Evolutionary conservation across 1,140 invertebrate species (phyloP).

Genomic region (Theocolax elegans): DNA sequence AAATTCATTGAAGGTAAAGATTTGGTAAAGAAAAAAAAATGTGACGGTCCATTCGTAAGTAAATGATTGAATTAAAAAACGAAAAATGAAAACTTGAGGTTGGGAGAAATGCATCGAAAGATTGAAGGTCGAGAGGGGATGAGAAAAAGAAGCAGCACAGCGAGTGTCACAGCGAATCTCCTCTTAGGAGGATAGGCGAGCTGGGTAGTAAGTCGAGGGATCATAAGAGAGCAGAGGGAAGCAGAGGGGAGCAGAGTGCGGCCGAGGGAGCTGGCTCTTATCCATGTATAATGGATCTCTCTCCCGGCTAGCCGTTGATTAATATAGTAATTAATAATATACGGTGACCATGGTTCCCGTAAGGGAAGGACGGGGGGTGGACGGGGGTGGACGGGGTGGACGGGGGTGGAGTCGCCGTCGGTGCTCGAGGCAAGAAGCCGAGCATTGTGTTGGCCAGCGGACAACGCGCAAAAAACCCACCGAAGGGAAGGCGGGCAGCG

Average conservation of each 20-base stretch:
- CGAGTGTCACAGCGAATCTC: slow-evolving; percentile 12
- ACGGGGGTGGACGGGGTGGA: too few relatives aligned
- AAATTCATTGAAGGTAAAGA: too few relatives aligned
- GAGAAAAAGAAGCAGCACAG: not conserved
- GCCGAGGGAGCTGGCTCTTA: too few relatives aligned
- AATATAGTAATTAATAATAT: slow-evolving; percentile 69
- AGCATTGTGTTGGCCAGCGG: not conserved
- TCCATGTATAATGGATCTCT: slow-evolving; percentile 65
- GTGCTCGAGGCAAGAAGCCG: slow-evolving; percentile 10
- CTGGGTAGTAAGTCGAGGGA: not conserved
- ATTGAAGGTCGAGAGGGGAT: too few relatives aligned
- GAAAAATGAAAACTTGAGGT: too few relatives aligned
- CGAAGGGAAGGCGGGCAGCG: too few relatives aligned
- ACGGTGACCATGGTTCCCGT: slow-evolving; percentile 52
- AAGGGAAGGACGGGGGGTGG: too few relatives aligned
- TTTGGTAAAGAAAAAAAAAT: too few relatives aligned
- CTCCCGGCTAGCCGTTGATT: slow-evolving; percentile 58
- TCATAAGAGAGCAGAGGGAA: not conserved
- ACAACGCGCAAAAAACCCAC: slow-evolving; percentile 1
- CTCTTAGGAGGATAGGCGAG: not conserved
- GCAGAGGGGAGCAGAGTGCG: too few relatives aligned
- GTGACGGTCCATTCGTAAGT: too few relatives aligned
- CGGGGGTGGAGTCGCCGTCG: not conserved
- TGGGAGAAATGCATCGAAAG: too few relatives aligned
- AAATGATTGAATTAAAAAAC: too few relatives aligned